A percentile compares a stretch with the other conserved stretches of the same genome.
These are phyloP conservation scores for Alces alces DNA, from an alignment of 2,113 vertebrate genomes.

Conservation along the genomic window DNA sequence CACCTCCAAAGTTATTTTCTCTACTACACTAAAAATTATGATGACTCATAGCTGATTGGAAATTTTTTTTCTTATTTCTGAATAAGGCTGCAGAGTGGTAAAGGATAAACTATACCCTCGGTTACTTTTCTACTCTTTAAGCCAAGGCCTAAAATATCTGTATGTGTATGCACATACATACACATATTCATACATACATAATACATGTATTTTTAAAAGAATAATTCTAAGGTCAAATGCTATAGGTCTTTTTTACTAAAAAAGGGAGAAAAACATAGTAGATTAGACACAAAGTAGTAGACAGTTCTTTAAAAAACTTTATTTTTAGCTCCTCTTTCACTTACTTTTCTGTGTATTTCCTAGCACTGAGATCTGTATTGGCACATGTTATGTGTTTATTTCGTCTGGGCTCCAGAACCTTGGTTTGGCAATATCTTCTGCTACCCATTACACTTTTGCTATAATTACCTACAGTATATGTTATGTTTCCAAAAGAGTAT, in stretches of 20 bases:
- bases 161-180: background rate
- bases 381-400: constrained; percentile 41
- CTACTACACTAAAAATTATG: background rate
- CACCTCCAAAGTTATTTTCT: background rate
- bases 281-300: background rate
- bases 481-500: constrained; percentile 74
- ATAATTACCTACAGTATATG: constrained; percentile 73
- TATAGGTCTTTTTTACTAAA: background rate
- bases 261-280: background rate
- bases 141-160: background rate
- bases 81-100: background rate
- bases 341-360: background rate
- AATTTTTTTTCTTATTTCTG: background rate
- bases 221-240: background rate
- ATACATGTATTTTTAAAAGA: background rate
- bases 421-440: constrained; percentile 65
- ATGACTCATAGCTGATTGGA: background rate
- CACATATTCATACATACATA: background rate
- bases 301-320: background rate
- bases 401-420: constrained; percentile 68
- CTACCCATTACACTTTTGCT: constrained; percentile 66
- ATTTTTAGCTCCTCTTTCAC: background rate
- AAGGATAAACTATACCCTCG: background rate
- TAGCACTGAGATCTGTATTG: background rate
- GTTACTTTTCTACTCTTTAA: background rate